These are phyloP conservation scores for Platichthys stellatus DNA, from an alignment of 2,113 vertebrate genomes.

Conservation along the genomic window DNA sequence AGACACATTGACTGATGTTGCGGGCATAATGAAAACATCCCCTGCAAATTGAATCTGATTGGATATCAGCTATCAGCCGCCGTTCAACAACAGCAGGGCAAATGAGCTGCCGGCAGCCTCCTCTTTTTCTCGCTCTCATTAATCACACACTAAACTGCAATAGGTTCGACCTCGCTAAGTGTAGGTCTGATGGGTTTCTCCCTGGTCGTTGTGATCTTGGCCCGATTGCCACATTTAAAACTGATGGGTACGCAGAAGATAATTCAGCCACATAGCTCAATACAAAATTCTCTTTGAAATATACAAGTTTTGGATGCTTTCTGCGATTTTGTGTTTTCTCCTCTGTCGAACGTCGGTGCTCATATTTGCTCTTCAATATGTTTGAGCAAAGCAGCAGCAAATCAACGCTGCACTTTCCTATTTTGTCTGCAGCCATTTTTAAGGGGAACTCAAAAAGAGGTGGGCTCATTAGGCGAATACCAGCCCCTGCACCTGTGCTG, in stretches of 20 bases:
- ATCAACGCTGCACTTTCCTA: conserved; percentile 18
- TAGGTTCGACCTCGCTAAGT: conserved; percentile 41
- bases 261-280: background rate
- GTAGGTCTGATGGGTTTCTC: background rate
- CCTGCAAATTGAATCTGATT: conserved; percentile 65
- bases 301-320: background rate
- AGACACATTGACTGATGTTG: conserved; percentile 65
- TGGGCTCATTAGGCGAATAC: conserved; percentile 33
- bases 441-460: conserved; percentile 13
- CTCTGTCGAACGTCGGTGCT: background rate
- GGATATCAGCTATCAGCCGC: conserved; percentile 62
- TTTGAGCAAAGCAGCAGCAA: background rate
- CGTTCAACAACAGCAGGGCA: conserved; percentile 47
- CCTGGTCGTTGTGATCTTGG: conserved; percentile 8
- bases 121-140: conserved; percentile 29
- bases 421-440: conserved; percentile 13
- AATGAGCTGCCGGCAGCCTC: conserved; percentile 43
- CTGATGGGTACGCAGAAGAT: background rate
- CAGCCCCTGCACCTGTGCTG: conserved; percentile 15
- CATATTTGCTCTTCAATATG: background rate
- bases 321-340: background rate
- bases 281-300: background rate
- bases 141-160: conserved; percentile 40
- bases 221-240: conserved; percentile 11
- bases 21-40: conserved; percentile 66